These are phyloP conservation scores for Aurelia sp. DNA, from an alignment of 30 jellyfish, hydroid and myxozoan species.

Conservation along the genomic window DNA sequence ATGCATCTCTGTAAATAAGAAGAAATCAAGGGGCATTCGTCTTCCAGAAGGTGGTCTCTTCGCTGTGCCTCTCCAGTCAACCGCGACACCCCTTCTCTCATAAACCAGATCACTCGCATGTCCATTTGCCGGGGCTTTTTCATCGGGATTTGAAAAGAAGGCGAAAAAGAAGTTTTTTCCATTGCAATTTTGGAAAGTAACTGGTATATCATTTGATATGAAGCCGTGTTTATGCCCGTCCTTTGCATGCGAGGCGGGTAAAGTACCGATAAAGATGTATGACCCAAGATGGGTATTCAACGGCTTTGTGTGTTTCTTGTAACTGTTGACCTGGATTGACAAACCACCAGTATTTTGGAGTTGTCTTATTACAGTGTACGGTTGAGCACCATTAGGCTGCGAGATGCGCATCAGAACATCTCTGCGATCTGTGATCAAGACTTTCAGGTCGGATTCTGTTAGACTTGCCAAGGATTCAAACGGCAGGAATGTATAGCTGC, in stretches of 20 bases:
- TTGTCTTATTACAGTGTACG: slow-evolving; percentile 55
- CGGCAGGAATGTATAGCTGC: slow-evolving; percentile 62
- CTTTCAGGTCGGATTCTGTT: neutral
- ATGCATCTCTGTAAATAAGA: slow-evolving; percentile 52
- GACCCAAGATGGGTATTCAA: slow-evolving; percentile 17
- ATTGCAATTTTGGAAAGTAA: slow-evolving; percentile 3
- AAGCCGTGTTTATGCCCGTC: slow-evolving; percentile 1
- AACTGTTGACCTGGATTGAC: slow-evolving; percentile 29
- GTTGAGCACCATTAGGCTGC: slow-evolving; percentile 56
- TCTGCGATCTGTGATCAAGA: slow-evolving; percentile 13
- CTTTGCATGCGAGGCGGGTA: slow-evolving; percentile 10
- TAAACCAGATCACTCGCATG: neutral
- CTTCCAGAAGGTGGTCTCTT: neutral
- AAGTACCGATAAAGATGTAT: slow-evolving; percentile 41
- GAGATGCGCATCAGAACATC: slow-evolving; percentile 57
- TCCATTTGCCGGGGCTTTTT: neutral
- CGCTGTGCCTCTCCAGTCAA: slow-evolving; percentile 56
- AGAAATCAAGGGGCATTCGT: slow-evolving; percentile 29
- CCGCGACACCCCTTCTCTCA: slow-evolving; percentile 6
- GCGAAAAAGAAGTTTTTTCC: slow-evolving; percentile 14
- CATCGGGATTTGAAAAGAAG: slow-evolving; percentile 19
- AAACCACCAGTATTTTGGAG: slow-evolving; percentile 33
- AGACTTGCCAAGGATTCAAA: slow-evolving; percentile 11
- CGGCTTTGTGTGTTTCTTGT: slow-evolving; percentile 29
- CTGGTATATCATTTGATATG: neutral